A percentile compares a stretch with the other conserved stretches of the same genome.
Conservation (phyloP, 2,888 invertebrate genomes). For the Panorpa germanica region DNA sequence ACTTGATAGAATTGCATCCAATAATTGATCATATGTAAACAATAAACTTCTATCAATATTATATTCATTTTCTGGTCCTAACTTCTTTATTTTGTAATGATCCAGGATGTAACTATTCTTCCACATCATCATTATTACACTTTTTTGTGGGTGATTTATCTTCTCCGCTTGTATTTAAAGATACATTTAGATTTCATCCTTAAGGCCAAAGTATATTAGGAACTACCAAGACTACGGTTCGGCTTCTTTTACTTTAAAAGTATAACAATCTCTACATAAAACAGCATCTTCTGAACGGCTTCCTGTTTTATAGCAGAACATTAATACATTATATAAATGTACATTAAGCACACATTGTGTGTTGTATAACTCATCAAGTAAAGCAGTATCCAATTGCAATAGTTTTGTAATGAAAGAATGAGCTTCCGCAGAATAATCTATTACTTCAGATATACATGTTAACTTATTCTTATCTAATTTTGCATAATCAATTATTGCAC, state of each 20-base stretch:
- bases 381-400: constrained; percentile 50
- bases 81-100: constrained; percentile 16
- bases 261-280: constrained; percentile 57
- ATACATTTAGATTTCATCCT: constrained; percentile 31
- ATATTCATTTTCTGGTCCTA: constrained; percentile 60
- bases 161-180: too few species aligned
- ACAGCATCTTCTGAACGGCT: constrained; percentile 59
- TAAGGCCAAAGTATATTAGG: constrained; percentile 43
- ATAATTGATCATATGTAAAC: constrained; percentile 44
- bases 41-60: constrained; percentile 39
- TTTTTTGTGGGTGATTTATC: constrained; percentile 33
- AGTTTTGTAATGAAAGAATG: too few species aligned
- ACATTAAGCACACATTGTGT: too few species aligned
- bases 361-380: constrained; percentile 43
- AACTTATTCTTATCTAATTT: constrained; percentile 56
- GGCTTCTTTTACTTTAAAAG: constrained; percentile 72
- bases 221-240: constrained; percentile 71
- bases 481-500: constrained; percentile 52
- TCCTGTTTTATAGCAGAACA: too few species aligned
- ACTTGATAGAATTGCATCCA: constrained; percentile 61
- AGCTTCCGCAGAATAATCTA: too few species aligned
- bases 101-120: too few species aligned
- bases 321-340: too few species aligned
- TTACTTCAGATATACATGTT: constrained; percentile 48
- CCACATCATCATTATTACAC: constrained; percentile 20